Evolutionary conservation across 2,797 vertebrate species (phyloP).

Genomic region (Myotis vivesi): DNA sequence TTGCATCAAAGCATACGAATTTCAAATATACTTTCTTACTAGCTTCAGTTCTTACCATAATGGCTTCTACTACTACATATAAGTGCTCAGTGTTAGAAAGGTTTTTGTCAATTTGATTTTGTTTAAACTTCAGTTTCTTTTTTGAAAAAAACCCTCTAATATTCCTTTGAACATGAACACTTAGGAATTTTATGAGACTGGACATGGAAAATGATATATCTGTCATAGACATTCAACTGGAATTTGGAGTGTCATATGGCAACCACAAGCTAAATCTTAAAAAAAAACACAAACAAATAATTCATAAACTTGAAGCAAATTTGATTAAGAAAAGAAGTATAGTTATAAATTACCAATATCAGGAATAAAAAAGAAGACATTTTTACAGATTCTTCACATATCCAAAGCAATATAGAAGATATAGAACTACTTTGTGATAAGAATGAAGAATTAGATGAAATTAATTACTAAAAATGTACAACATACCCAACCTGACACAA

Average conservation of each 20-base stretch:
- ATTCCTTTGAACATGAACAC: not conserved
- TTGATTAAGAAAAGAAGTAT: not conserved
- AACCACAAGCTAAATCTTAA: not conserved
- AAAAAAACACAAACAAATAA: not conserved
- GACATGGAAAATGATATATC: not conserved
- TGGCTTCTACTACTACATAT: not conserved
- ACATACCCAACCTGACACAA: not conserved
- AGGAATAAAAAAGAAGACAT: constrained; percentile 3
- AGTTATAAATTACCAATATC: not conserved
- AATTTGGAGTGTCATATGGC: not conserved
- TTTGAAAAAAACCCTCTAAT: not conserved
- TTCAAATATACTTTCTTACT: not conserved
- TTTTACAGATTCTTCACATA: not conserved
- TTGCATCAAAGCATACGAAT: not conserved
- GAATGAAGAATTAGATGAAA: not conserved
- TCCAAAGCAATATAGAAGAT: not conserved
- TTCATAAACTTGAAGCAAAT: not conserved
- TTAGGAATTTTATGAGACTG: not conserved
- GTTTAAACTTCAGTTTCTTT: not conserved
- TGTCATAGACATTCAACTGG: not conserved
- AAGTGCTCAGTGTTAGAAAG: not conserved
- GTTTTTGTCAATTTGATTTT: not conserved
- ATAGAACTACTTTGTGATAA: not conserved
- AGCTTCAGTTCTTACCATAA: not conserved
- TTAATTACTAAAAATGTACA: not conserved